phyloP scores from a whole-genome alignment of 2,113 vertebrate species.

The Petromus typicus region DNA sequence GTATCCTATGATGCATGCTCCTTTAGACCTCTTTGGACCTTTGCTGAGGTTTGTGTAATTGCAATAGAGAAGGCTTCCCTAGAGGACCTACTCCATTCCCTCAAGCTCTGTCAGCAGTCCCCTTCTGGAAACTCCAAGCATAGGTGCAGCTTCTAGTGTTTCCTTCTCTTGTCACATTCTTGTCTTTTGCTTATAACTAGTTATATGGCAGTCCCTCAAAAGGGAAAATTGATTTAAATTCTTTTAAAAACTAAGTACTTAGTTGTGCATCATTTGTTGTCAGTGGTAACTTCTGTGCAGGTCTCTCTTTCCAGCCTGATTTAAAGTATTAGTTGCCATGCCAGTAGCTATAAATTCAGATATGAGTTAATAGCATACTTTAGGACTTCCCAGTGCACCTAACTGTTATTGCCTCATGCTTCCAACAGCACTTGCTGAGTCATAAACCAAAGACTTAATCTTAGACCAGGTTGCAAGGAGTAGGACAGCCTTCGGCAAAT shows the following conservation, averaged over 20 bases:
- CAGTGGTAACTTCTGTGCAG: conserved; percentile 24
- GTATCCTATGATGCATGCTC: neutral
- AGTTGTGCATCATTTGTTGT: neutral
- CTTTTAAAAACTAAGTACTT: conserved; percentile 6
- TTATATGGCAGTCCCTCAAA: neutral
- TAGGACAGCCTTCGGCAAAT: neutral
- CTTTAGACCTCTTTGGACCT: neutral
- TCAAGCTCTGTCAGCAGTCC: neutral
- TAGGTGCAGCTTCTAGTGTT: neutral
- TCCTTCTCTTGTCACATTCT: neutral
- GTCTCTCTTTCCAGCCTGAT: conserved; percentile 15
- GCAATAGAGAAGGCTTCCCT: neutral
- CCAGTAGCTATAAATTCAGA: conserved; percentile 20
- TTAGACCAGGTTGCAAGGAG: neutral
- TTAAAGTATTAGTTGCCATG: conserved; percentile 15
- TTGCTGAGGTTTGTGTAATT: neutral
- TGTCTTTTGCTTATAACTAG: neutral
- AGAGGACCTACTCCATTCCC: neutral
- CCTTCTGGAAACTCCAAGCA: neutral
- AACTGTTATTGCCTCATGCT: neutral
- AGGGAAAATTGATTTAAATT: conserved; percentile 28
- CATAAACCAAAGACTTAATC: conserved; percentile 12
- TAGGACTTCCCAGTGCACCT: neutral
- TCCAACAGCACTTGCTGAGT: neutral
- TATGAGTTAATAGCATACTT: conserved; percentile 29